These are phyloP conservation scores for Odontamblyopus rebecca DNA, from an alignment of 2,797 vertebrate genomes.

Conservation along the genomic window DNA sequence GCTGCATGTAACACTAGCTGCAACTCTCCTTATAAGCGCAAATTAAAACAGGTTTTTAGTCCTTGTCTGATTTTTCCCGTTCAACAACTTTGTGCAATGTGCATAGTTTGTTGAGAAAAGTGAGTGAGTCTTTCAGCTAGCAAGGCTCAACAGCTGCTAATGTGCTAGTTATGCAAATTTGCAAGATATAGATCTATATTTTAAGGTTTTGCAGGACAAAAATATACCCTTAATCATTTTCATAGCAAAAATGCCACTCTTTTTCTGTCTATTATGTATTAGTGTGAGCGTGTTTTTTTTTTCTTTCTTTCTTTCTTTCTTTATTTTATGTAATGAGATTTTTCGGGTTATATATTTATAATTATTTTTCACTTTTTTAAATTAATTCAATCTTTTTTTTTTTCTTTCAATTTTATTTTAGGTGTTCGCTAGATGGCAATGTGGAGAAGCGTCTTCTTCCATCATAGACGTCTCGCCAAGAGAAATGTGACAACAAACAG, in stretches of 20 bases:
- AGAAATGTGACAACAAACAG: constrained; percentile 53
- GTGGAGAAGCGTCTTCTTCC: constrained; percentile 23
- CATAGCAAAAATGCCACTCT: no score
- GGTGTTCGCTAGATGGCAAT: constrained; percentile 11
- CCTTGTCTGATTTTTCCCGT: background rate
- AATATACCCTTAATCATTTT: no score
- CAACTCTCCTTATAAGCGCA: background rate
- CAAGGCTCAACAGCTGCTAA: background rate
- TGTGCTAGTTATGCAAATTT: background rate
- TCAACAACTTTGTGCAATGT: constrained; percentile 9
- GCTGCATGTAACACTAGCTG: constrained; percentile 34
- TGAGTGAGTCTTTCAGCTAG: background rate
- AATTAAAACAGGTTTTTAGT: constrained; percentile 6
- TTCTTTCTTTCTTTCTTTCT: no score
- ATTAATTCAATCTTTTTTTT: no score
- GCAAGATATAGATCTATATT: no score
- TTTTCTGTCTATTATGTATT: no score
- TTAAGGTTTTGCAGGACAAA: no score
- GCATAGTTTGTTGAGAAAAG: background rate
- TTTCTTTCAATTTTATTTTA: no score
- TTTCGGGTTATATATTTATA: no score
- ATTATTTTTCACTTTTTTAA: no score
- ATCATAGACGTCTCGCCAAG: background rate
- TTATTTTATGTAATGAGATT: no score
- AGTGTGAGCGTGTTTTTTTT: background rate